phyloP scores from a whole-genome alignment of 1,140 invertebrate species.

The Pseudobourletiella spinata region DNA sequence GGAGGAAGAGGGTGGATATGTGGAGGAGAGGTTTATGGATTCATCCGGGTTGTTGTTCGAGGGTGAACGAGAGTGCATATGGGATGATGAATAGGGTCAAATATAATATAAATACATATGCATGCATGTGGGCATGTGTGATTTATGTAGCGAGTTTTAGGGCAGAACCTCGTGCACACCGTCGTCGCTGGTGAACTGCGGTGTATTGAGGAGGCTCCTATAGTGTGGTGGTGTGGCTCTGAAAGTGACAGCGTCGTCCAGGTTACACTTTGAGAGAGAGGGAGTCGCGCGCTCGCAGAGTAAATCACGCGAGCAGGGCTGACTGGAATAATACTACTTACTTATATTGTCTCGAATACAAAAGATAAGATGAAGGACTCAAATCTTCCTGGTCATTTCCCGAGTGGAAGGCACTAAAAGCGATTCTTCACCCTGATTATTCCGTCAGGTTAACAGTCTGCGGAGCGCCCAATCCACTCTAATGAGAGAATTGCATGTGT shows the following conservation, averaged over 20 bases:
- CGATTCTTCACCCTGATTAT: slow-evolving; percentile 11
- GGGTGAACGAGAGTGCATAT: no score
- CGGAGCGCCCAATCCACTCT: neutral
- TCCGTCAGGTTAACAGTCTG: slow-evolving; percentile 6
- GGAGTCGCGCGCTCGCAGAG: neutral
- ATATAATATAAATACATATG: no score
- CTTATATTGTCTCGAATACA: slow-evolving; percentile 2
- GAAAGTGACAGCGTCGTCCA: neutral
- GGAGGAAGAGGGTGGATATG: no score
- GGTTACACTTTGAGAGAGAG: neutral
- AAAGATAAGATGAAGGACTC: slow-evolving; percentile 10
- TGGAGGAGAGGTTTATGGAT: no score
- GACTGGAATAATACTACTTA: neutral
- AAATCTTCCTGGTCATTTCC: slow-evolving; percentile 5
- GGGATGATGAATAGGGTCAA: no score
- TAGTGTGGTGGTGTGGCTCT: neutral
- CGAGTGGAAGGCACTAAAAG: slow-evolving; percentile 6
- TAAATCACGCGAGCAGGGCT: neutral
- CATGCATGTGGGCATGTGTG: no score
- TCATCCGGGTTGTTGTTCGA: no score
- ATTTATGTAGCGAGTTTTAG: no score
- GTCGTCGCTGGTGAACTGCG: no score
- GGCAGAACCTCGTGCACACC: no score
- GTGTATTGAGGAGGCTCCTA: no score
- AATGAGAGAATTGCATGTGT: slow-evolving; percentile 4